A percentile compares a stretch with the other conserved stretches of the same genome.
These are phyloP conservation scores for Gadopsis marmoratus DNA, from an alignment of 2,797 vertebrate genomes.

Conservation along the genomic window DNA sequence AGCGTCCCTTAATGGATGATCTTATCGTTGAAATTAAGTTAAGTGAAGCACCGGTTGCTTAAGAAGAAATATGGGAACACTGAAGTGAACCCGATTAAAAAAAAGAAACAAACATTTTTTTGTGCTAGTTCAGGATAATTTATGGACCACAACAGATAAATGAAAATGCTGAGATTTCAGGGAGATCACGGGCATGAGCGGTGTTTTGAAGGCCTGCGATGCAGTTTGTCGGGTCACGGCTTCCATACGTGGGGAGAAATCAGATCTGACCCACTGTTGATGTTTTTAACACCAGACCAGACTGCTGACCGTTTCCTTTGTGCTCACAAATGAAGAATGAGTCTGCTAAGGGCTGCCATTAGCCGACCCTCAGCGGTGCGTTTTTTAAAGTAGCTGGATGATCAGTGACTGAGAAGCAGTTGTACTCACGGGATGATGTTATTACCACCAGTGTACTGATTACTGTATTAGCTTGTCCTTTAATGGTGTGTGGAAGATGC, in stretches of 20 bases:
- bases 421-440: constrained; percentile 38
- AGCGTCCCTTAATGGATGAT: constrained; percentile 33
- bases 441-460: constrained; percentile 41
- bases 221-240: constrained; percentile 16
- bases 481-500: constrained; percentile 44
- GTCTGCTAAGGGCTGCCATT: constrained; percentile 42
- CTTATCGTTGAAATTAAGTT: constrained; percentile 45
- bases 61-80: constrained; percentile 10
- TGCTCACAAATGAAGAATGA: constrained; percentile 57
- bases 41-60: constrained; percentile 17
- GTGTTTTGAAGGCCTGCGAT: constrained; percentile 23
- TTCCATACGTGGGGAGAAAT: constrained; percentile 35
- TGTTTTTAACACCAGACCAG: constrained; percentile 32
- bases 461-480: constrained; percentile 33
- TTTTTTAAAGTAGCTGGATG: constrained; percentile 30
- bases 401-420: constrained; percentile 46
- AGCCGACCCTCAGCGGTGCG: constrained; percentile 21
- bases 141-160: constrained; percentile 13
- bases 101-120: background rate
- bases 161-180: constrained; percentile 7
- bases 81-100: background rate
- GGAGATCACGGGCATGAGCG: constrained; percentile 18
- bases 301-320: constrained; percentile 49
- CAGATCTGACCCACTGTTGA: constrained; percentile 44
- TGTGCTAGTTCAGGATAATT: constrained; percentile 20